Evolutionary conservation across 2,113 vertebrate species (phyloP).

Genomic region (Serinus canaria): DNA sequence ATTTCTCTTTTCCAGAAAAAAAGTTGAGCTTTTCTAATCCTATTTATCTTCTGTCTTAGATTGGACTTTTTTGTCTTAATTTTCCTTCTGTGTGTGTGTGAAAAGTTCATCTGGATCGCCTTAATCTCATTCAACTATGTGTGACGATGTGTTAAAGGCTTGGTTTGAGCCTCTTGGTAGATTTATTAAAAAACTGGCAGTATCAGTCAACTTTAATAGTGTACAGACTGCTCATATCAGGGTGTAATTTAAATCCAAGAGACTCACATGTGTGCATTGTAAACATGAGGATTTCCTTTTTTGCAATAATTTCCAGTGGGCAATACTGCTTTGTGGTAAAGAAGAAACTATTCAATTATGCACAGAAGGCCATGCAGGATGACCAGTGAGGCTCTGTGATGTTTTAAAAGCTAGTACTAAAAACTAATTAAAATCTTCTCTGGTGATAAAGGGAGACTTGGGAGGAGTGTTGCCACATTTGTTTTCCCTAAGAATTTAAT

Average conservation of each 20-base stretch:
- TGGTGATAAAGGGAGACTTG: constrained; percentile 74
- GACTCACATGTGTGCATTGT: not conserved
- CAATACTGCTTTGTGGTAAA: constrained; percentile 16
- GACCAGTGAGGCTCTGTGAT: constrained; percentile 64
- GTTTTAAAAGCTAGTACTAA: constrained; percentile 74
- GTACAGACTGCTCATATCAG: not conserved
- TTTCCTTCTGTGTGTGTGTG: not conserved
- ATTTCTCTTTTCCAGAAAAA: not conserved
- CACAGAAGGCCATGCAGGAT: constrained; percentile 47
- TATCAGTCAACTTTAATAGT: constrained; percentile 22
- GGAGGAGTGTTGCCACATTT: constrained; percentile 71
- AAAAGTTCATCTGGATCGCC: constrained; percentile 42
- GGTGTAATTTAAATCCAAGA: constrained; percentile 1
- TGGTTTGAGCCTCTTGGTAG: not conserved
- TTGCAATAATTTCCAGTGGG: constrained; percentile 30
- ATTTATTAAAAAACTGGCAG: constrained; percentile 31
- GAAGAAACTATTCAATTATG: constrained; percentile 30
- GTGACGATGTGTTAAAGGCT: not conserved
- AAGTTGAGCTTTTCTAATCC: constrained; percentile 37
- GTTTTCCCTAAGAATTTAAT: constrained; percentile 81
- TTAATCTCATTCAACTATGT: not conserved
- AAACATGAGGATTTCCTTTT: constrained; percentile 22
- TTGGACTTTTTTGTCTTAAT: constrained; percentile 44
- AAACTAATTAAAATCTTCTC: constrained; percentile 83
- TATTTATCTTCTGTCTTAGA: not conserved